phyloP scores from a whole-genome alignment of 2,113 vertebrate genomes.

The Charina bottae region DNA sequence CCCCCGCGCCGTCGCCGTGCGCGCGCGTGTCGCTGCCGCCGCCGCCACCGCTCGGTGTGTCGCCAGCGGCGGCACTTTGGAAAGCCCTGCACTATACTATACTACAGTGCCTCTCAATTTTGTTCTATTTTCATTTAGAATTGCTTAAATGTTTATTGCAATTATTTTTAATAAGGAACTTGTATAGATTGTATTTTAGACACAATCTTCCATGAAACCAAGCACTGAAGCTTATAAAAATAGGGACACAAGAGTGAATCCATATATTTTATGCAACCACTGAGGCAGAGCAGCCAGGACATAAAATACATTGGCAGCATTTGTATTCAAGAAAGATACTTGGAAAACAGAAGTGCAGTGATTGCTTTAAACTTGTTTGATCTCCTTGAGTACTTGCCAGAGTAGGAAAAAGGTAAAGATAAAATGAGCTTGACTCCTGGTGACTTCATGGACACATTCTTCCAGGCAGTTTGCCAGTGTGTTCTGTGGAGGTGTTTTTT shows the following conservation, averaged over 20 bases:
- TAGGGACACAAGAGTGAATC: not conserved
- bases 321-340: not conserved
- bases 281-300: not conserved
- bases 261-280: not conserved
- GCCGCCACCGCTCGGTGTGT: no score
- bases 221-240: not conserved
- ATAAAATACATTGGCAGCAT: not conserved
- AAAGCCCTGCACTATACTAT: not conserved
- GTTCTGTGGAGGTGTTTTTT: not conserved
- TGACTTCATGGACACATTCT: not conserved
- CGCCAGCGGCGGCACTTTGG: no score
- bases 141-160: not conserved
- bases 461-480: not conserved
- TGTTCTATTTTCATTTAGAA: not conserved
- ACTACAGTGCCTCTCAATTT: not conserved
- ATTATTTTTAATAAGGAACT: not conserved
- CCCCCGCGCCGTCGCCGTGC: no score
- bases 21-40: no score
- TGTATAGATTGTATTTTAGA: not conserved
- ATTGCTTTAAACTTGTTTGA: not conserved
- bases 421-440: not conserved
- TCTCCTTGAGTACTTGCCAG: not conserved
- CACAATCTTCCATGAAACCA: not conserved
- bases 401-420: not conserved
- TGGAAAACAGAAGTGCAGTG: not conserved